Conservation (phyloP, 2,797 vertebrate genomes). For the Chanos chanos region DNA sequence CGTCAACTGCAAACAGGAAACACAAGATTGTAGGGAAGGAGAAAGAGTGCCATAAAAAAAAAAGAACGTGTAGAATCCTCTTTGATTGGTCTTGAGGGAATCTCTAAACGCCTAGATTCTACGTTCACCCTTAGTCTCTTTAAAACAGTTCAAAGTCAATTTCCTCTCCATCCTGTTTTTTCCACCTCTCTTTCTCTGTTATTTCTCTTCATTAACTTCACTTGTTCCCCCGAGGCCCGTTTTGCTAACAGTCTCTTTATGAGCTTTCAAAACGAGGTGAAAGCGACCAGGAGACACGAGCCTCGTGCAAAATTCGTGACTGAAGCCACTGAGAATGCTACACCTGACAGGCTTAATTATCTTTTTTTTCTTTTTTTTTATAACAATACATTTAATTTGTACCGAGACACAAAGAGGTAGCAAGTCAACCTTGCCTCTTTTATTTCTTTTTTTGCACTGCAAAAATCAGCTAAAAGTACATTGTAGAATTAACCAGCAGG, state of each 20-base stretch:
- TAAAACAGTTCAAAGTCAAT: conserved; percentile 45
- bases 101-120: conserved; percentile 37
- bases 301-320: conserved; percentile 20
- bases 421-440: background rate
- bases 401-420: conserved; percentile 23
- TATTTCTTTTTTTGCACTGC: no score
- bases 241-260: conserved; percentile 46
- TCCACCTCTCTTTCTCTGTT: conserved; percentile 36
- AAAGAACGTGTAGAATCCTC: conserved; percentile 5
- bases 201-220: conserved; percentile 48
- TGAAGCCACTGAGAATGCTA: background rate
- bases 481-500: no score
- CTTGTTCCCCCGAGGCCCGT: conserved; percentile 41
- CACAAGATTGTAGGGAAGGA: background rate
- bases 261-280: conserved; percentile 30
- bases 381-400: conserved; percentile 26
- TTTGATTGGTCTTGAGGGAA: conserved; percentile 39
- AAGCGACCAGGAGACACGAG: conserved; percentile 21
- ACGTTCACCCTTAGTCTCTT: conserved; percentile 39
- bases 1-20: background rate
- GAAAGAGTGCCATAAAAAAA: conserved; percentile 14
- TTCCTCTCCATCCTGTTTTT: conserved; percentile 28
- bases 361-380: conserved; percentile 36
- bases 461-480: no score
- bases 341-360: conserved; percentile 41